A percentile compares a stretch with the other conserved stretches of the same genome.
Conservation (phyloP, 1,140 invertebrate genomes). For the Drosophila subpulchrella region DNA sequence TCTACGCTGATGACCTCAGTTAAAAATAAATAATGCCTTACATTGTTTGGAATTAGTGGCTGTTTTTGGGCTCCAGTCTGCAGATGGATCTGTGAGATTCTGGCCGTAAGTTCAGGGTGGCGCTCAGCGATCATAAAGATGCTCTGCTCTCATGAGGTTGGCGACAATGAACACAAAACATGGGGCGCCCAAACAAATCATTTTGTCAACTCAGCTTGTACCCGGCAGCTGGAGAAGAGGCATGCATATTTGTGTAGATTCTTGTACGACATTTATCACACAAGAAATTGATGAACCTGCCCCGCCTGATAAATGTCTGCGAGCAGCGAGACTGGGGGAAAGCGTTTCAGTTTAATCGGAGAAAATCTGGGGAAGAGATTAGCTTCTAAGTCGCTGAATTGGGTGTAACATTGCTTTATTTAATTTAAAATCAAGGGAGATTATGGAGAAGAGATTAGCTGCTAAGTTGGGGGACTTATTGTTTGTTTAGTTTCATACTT, state of each 20-base stretch:
- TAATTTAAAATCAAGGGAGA: background rate
- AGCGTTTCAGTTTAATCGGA: conserved; percentile 3
- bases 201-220: conserved; percentile 61
- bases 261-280: conserved; percentile 78
- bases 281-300: conserved; percentile 74
- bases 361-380: conserved; percentile 20
- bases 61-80: conserved; percentile 63
- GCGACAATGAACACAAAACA: conserved; percentile 21
- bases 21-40: conserved; percentile 83
- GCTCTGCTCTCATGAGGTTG: conserved; percentile 17
- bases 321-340: conserved; percentile 16
- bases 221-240: conserved; percentile 48
- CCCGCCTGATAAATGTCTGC: conserved; percentile 41
- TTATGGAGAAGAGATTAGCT: conserved; percentile 4
- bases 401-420: conserved; percentile 12
- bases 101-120: conserved; percentile 72
- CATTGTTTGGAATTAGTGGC: conserved; percentile 80
- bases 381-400: conserved; percentile 26
- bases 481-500: no score
- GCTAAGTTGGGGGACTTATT: background rate
- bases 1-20: conserved; percentile 75
- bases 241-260: conserved; percentile 71
- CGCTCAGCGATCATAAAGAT: conserved; percentile 58
- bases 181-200: conserved; percentile 72
- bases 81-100: conserved; percentile 31